Conservation (phyloP, 2,888 invertebrate species). For the Empis stercorea region DNA sequence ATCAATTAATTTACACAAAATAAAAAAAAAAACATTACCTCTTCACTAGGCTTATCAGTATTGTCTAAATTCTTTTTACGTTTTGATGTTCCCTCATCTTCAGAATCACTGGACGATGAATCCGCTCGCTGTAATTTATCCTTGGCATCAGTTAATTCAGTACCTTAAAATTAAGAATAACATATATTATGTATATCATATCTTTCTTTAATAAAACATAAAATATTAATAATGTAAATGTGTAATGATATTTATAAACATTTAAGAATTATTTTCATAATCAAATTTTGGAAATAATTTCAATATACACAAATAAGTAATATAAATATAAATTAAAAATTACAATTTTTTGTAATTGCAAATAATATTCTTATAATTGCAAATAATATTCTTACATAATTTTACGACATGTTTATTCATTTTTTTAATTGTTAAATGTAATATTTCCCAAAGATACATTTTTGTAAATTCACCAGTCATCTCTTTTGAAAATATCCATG, state of each 20-base stretch:
- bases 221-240: neutral
- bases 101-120: constrained; percentile 69
- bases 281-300: neutral
- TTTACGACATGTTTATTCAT: constrained; percentile 92
- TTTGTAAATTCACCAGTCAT: constrained; percentile 88
- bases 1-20: neutral
- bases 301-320: neutral
- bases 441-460: constrained; percentile 90
- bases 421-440: constrained; percentile 90
- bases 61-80: constrained; percentile 34
- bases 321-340: neutral
- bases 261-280: neutral
- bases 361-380: constrained; percentile 30
- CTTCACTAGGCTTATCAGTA: constrained; percentile 48
- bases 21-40: constrained; percentile 33
- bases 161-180: constrained; percentile 36
- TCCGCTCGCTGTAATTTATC: constrained; percentile 77
- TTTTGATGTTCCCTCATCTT: constrained; percentile 50
- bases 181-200: neutral
- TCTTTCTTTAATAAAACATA: neutral
- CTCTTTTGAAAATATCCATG: constrained; percentile 94
- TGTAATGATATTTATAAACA: neutral
- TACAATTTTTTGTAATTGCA: neutral
- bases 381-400: constrained; percentile 43
- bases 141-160: constrained; percentile 70